phyloP scores from a whole-genome alignment of 1,140 invertebrate species.

The Brachionus sp. region DNA sequence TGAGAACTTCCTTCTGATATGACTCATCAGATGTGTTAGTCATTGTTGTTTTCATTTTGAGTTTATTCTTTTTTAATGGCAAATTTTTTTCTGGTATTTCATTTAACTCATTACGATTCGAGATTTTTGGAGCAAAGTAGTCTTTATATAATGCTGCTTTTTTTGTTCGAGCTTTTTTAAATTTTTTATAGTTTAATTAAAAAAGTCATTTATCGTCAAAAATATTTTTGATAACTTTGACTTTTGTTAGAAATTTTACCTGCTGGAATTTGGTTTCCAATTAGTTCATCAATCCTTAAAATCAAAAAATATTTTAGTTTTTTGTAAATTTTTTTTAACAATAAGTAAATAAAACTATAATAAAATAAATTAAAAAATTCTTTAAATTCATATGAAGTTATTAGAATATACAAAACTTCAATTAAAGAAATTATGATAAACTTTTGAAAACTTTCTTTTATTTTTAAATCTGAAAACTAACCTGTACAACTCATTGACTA shows the following conservation, averaged over 20 bases:
- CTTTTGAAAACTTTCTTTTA: background rate
- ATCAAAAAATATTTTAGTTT: background rate
- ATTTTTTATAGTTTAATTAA: background rate
- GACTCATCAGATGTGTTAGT: background rate
- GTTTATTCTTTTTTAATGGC: conserved; percentile 25
- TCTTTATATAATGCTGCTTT: background rate
- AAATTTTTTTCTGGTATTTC: conserved; percentile 16
- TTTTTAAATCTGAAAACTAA: background rate
- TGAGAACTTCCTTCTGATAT: background rate
- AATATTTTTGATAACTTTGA: background rate
- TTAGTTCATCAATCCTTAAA: background rate
- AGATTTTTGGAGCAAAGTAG: background rate
- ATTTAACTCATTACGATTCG: background rate
- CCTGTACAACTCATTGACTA: background rate
- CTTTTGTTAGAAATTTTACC: background rate
- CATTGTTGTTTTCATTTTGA: background rate
- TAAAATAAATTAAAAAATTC: too few species aligned
- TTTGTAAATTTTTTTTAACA: background rate
- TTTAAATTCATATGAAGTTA: too few species aligned
- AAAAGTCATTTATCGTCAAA: background rate
- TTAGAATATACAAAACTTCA: too few species aligned
- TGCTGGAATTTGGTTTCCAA: background rate
- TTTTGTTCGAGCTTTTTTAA: background rate
- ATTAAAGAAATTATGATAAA: background rate
- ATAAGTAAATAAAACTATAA: too few species aligned